Conservation (phyloP, 2,113 vertebrate species). For the Thalassarche chlororhynchos region DNA sequence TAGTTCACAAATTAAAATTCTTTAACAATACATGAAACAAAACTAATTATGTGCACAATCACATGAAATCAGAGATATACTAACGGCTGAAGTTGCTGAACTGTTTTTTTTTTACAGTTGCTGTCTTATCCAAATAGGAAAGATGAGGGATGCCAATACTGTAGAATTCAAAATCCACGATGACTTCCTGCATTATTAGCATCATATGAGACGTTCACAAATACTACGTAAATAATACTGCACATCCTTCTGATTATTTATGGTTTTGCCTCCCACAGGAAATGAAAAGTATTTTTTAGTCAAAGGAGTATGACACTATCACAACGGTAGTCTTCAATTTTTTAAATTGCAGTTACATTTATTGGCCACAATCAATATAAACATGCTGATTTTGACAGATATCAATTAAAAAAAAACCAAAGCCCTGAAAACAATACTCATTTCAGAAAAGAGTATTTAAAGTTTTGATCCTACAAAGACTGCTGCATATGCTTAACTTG, state of each 20-base stretch:
- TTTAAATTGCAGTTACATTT: not conserved
- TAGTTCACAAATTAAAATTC: not conserved
- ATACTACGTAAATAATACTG: not conserved
- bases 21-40: not conserved
- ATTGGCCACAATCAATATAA: not conserved
- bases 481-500: not conserved
- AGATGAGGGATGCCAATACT: not conserved
- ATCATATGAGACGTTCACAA: not conserved
- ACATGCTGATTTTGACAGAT: not conserved
- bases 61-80: not conserved
- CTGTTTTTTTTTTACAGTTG: not conserved
- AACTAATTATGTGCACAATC: not conserved
- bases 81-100: not conserved
- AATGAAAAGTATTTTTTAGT: not conserved
- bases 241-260: not conserved
- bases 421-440: not conserved
- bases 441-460: not conserved
- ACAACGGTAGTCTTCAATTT: not conserved
- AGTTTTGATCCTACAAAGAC: not conserved
- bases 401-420: not conserved
- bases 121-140: not conserved
- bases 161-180: not conserved
- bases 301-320: not conserved
- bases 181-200: not conserved
- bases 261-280: not conserved